Evolutionary conservation across 2,797 vertebrate genomes (phyloP).

Genomic region (Rallus crepitans): DNA sequence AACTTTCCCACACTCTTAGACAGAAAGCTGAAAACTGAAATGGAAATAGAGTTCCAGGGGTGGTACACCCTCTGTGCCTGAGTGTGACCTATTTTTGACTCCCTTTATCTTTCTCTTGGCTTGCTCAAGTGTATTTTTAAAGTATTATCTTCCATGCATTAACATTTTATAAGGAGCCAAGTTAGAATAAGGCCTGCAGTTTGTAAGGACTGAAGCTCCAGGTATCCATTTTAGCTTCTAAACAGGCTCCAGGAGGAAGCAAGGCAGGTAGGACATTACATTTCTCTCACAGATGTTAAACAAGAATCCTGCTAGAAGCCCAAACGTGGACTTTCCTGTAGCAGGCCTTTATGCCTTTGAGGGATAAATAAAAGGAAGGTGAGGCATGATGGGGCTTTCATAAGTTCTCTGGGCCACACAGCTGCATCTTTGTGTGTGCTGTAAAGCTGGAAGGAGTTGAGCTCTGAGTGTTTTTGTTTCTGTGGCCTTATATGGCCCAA

Average conservation of each 20-base stretch:
- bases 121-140: conserved; percentile 23
- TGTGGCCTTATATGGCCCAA: not conserved
- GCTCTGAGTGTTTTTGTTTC: not conserved
- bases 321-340: not conserved
- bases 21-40: not conserved
- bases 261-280: not conserved
- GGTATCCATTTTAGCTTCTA: not conserved
- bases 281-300: not conserved
- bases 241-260: not conserved
- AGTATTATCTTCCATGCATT: not conserved
- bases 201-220: not conserved
- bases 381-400: not conserved
- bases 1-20: not conserved
- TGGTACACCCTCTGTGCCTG: not conserved
- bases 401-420: not conserved
- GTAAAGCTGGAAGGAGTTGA: not conserved
- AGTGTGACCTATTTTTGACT: conserved; percentile 36
- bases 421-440: rapidly evolving
- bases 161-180: not conserved
- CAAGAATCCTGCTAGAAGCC: not conserved
- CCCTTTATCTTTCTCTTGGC: not conserved
- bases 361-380: not conserved
- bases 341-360: not conserved
- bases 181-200: not conserved
- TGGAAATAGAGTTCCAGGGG: not conserved